Base-by-base conservation (phyloP, 2,113 vertebrate species). In the Entosphenus tridentatus region DNA sequence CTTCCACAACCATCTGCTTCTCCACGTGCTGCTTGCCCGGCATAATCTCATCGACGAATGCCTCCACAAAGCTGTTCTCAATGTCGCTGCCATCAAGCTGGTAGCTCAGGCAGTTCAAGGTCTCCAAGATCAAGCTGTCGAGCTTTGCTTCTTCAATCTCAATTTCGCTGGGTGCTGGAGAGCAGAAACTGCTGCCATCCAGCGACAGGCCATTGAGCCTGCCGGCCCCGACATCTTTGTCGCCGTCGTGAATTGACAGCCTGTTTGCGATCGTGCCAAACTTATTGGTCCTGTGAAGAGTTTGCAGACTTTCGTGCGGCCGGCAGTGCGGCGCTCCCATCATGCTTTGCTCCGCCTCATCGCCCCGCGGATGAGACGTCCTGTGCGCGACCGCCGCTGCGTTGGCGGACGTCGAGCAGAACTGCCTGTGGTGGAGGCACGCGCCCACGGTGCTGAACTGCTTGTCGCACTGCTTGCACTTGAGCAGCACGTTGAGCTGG, bases 51-150 rank as follows among this genome's bases (percentile, higher is more conserved):
- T 96, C 92, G 0, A 79, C 80, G 11, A 98, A 98, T 7, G 91
- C 93, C 0, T 98, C 93, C 9, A 98, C 96, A 76, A 98, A 98
- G 78, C 88, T 96, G 79, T 90, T 96, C 78, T 98, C 93, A 11
- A 98, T 93, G 73, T 97, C 93, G 0, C 86, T 84, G 74, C 82
- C 96, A 73, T 96, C 90, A 0, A 87, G 88, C 71, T 93, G 92
- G 80, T 90, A 89, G 2, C 81, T 87, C 68, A 98, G 78, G 56
- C 89, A 88, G 0, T 90, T 93, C 75, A 98, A 80, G 1, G 93
- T 87, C 79, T 98, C 93, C 0, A 87, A 95, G 77, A 98, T 98
- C 73, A 98, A 79, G 74, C 89, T 95, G 78, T 98, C 93, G 74
- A 98, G 81, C 76, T 96, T 96, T 72, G 89, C 87, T 0, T 88